phyloP scores from a whole-genome alignment of 2,888 invertebrate genomes.

The Coleophora deauratella region DNA sequence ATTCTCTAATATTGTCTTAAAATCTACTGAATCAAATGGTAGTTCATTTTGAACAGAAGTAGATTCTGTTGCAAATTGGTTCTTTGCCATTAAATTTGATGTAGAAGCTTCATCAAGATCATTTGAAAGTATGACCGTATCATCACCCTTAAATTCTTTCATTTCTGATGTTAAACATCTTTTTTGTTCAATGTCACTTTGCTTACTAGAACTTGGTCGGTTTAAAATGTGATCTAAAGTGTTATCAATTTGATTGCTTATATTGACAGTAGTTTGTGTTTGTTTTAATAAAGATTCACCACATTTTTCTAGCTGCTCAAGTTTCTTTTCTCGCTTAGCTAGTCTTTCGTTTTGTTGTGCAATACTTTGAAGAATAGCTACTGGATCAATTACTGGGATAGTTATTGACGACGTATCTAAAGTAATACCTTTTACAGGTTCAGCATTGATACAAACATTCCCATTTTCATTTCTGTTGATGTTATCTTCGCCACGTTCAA shows the following conservation, averaged over 20 bases:
- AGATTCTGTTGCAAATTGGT: too few relatives aligned
- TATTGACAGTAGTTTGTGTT: conserved; percentile 14
- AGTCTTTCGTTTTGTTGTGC: conserved; percentile 28
- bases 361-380: conserved; percentile 35
- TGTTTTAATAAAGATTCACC: conserved; percentile 14
- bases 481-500: too few relatives aligned
- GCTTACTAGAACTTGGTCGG: conserved; percentile 25
- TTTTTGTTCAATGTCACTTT: conserved; percentile 1
- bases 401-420: not conserved
- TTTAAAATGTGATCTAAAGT: conserved; percentile 20
- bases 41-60: too few relatives aligned
- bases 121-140: not conserved
- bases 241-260: conserved; percentile 15
- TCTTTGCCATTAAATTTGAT: too few relatives aligned
- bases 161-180: too few relatives aligned
- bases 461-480: too few relatives aligned
- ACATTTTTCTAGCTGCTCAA: conserved; percentile 16
- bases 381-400: conserved; percentile 23
- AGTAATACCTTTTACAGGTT: not conserved
- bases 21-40: conserved; percentile 14
- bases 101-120: too few relatives aligned
- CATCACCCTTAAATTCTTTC: not conserved
- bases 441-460: too few relatives aligned
- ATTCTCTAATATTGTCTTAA: conserved; percentile 31
- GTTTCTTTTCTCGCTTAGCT: conserved; percentile 16